These are phyloP conservation scores for Diarsia rubi DNA, from an alignment of 2,888 invertebrate species.

Conservation along the genomic window DNA sequence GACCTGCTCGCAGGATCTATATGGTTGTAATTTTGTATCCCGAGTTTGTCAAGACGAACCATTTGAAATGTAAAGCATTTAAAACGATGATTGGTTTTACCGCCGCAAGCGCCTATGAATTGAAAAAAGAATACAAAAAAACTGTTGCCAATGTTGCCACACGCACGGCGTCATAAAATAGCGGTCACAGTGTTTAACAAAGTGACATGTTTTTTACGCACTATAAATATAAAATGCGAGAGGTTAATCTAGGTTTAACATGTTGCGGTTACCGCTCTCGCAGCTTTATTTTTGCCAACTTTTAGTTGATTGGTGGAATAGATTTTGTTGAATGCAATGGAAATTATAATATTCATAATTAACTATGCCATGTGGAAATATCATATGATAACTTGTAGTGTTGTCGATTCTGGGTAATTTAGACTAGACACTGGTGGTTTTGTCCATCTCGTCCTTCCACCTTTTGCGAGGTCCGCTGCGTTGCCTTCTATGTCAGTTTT, in stretches of 20 bases:
- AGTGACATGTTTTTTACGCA: conserved; percentile 54
- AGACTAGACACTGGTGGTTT: background rate
- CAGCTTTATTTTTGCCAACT: conserved; percentile 55
- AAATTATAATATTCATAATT: background rate
- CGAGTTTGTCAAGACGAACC: background rate
- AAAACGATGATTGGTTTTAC: background rate
- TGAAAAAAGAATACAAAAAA: conserved; percentile 16
- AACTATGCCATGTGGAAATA: background rate
- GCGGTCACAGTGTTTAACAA: conserved; percentile 35
- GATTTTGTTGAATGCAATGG: conserved; percentile 7
- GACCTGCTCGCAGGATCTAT: background rate
- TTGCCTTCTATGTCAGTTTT: background rate
- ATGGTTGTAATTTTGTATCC: background rate
- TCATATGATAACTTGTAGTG: background rate
- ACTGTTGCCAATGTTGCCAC: background rate
- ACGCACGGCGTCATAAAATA: conserved; percentile 37
- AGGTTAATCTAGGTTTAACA: conserved; percentile 63
- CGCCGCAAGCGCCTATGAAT: background rate
- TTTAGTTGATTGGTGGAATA: conserved; percentile 44
- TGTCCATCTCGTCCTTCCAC: no score
- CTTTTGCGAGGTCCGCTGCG: background rate
- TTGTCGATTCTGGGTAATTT: background rate
- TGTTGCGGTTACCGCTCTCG: conserved; percentile 55
- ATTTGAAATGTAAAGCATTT: background rate
- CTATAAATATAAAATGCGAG: conserved; percentile 55